phyloP scores from a whole-genome alignment of 2,797 vertebrate genomes.

The Pyrocephalus nanus region DNA sequence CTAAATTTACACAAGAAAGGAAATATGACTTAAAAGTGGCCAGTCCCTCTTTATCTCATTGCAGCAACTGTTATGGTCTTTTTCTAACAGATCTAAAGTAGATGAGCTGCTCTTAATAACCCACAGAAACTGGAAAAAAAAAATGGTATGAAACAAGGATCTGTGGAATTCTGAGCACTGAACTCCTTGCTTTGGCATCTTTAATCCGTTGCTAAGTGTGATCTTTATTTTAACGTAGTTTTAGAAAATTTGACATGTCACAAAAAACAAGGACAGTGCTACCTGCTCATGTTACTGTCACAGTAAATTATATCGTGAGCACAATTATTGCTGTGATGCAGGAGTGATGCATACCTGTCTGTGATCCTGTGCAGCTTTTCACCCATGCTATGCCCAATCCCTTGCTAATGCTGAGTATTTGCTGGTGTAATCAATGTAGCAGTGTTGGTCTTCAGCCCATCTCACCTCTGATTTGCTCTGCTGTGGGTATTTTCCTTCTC shows the following conservation, averaged over 20 bases:
- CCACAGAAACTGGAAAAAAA: background rate
- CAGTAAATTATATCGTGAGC: rapidly evolving
- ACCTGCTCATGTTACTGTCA: background rate
- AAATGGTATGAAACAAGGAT: background rate
- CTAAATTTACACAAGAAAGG: slow-evolving; percentile 54
- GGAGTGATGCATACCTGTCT: background rate
- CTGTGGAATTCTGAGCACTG: slow-evolving; percentile 12
- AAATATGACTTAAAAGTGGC: slow-evolving; percentile 51
- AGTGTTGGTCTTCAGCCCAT: background rate
- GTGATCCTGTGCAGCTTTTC: background rate
- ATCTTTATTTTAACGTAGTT: background rate
- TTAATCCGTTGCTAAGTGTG: background rate
- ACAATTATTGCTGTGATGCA: background rate
- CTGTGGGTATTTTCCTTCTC: background rate
- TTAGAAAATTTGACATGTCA: background rate
- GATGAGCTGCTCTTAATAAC: background rate
- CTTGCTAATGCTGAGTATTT: background rate
- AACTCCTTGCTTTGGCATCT: slow-evolving; percentile 1
- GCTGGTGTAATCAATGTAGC: background rate
- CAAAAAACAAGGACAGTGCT: background rate
- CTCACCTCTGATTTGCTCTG: background rate
- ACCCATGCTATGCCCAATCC: background rate
- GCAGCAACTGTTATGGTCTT: slow-evolving; percentile 8
- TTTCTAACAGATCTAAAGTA: slow-evolving; percentile 26
- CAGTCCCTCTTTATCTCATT: slow-evolving; percentile 37